A percentile compares a stretch with the other conserved stretches of the same genome.
Evolutionary conservation across 2,113 vertebrate genomes (phyloP).

Genomic region (Coracopsis vasa): DNA sequence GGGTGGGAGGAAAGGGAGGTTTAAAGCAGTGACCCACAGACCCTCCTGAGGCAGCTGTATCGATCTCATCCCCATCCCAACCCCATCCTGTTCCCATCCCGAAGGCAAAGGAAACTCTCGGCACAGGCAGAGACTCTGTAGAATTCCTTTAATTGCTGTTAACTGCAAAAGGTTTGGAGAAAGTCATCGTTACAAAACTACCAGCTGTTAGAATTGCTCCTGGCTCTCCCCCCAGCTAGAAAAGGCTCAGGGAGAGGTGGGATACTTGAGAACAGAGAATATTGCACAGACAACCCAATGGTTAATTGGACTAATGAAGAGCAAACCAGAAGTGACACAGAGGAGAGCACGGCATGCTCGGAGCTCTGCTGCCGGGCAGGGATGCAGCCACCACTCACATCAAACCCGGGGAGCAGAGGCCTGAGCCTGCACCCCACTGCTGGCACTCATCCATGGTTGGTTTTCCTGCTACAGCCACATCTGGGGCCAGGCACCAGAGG

Average conservation of each 20-base stretch:
- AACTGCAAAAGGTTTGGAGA: constrained; percentile 79
- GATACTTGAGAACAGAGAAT: constrained; percentile 81
- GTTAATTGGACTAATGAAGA: constrained; percentile 66
- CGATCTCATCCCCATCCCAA: neutral
- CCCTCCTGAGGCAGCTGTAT: fast-evolving
- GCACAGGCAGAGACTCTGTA: constrained; percentile 48
- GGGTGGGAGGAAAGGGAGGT: neutral
- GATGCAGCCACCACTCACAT: neutral
- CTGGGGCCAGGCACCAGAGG: neutral
- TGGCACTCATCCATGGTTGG: neutral
- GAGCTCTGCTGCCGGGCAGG: neutral
- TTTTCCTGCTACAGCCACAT: neutral
- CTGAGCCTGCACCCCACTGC: neutral
- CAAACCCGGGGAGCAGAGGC: neutral
- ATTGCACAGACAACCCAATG: constrained; percentile 82
- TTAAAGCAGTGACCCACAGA: neutral
- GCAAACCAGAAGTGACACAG: constrained; percentile 36
- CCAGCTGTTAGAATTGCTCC: constrained; percentile 75
- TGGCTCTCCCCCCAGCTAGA: constrained; percentile 66
- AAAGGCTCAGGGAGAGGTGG: constrained; percentile 75
- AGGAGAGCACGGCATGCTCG: neutral
- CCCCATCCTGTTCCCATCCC: neutral
- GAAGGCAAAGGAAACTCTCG: neutral
- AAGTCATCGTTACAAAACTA: constrained; percentile 82
- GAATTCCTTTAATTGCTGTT: constrained; percentile 79